Percentiles rank a stretch among this genome's conserved stretches.
Evolutionary conservation across 2,888 invertebrate species (phyloP).

Genomic region (Dasypolia templi): DNA sequence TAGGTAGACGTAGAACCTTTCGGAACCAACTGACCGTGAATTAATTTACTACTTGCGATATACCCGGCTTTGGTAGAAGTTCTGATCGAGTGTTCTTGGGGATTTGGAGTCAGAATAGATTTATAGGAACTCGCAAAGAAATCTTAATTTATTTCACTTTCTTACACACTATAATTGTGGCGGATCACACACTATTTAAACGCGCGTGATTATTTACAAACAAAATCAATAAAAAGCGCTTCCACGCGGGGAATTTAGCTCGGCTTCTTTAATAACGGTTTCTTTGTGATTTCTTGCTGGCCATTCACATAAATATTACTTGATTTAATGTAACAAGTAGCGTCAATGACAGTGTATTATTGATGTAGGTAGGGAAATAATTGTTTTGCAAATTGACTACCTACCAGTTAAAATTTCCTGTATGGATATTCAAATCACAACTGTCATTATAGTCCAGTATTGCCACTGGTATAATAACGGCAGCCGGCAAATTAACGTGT

Average conservation of each 20-base stretch:
- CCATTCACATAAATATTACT: conserved; percentile 1
- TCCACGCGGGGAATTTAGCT: too few species aligned
- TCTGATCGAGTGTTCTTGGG: background rate
- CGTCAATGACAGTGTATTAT: background rate
- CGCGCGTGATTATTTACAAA: too few species aligned
- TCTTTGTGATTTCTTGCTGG: background rate
- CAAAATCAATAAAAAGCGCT: too few species aligned
- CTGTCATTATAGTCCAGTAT: background rate
- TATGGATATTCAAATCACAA: background rate
- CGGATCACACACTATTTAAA: too few species aligned
- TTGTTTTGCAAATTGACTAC: background rate
- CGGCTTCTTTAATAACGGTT: conserved; percentile 7
- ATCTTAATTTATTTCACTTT: background rate
- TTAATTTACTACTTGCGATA: conserved; percentile 9
- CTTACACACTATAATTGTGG: too few species aligned
- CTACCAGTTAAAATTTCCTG: background rate
- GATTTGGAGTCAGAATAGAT: background rate
- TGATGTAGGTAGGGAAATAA: background rate
- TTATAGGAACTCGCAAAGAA: too few species aligned
- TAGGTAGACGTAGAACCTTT: conserved; percentile 49
- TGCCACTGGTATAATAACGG: background rate
- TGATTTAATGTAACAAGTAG: conserved; percentile 2
- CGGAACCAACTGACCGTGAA: conserved; percentile 59
- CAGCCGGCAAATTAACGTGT: background rate
- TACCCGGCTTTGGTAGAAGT: background rate